These are phyloP conservation scores for Drosophila busckii DNA, from an alignment of 1,140 invertebrate genomes.

Conservation along the genomic window DNA sequence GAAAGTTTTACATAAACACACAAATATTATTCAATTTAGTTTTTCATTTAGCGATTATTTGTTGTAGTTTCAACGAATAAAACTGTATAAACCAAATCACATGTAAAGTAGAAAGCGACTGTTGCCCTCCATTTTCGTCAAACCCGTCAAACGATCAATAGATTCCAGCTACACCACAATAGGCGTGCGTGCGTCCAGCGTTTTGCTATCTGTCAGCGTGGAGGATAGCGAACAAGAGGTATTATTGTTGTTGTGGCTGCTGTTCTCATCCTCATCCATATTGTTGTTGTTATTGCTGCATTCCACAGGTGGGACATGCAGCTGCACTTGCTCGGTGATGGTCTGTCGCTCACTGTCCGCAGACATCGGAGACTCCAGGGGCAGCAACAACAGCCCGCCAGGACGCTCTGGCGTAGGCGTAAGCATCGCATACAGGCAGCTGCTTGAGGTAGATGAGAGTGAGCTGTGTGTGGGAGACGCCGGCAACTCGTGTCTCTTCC, in stretches of 20 bases:
- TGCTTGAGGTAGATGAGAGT: constrained; percentile 53
- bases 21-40: constrained; percentile 69
- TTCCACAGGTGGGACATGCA: constrained; percentile 44
- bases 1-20: constrained; percentile 46
- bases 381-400: constrained; percentile 17
- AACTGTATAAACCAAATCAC: constrained; percentile 60
- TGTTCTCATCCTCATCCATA: constrained; percentile 33
- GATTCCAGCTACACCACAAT: constrained; percentile 54
- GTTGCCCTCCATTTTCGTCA: neutral
- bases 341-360: constrained; percentile 43
- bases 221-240: constrained; percentile 73
- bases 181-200: constrained; percentile 68
- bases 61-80: constrained; percentile 33
- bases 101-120: constrained; percentile 48
- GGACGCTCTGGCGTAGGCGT: constrained; percentile 52
- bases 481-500: constrained; percentile 3
- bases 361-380: constrained; percentile 34
- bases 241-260: constrained; percentile 55
- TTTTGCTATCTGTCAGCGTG: constrained; percentile 75
- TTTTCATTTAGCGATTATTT: constrained; percentile 51
- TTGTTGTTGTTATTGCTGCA: constrained; percentile 12
- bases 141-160: no score
- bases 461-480: constrained; percentile 5
- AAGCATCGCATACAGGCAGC: constrained; percentile 64
- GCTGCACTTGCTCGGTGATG: constrained; percentile 60